Base-by-base conservation (phyloP, 2,888 invertebrate genomes). In the Aricia artaxerxes region DNA sequence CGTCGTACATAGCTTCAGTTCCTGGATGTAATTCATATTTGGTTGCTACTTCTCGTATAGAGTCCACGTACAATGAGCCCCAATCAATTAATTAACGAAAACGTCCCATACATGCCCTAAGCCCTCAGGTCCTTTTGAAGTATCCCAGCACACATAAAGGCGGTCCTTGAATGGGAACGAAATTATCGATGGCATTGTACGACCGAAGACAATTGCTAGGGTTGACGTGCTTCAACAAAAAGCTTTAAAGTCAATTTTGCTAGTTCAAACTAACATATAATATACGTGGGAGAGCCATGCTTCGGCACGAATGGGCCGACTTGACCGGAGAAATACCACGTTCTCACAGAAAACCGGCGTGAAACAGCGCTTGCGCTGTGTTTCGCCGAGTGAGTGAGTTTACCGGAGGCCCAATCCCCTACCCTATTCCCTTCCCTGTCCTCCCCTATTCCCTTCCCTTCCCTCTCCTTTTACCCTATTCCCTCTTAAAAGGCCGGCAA, bases 81-180 rank as follows among this genome's bases (percentile, higher is more conserved):
- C 31, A 35, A 76, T 76, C 76, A 49, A 76, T 76, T 76, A 57
- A 76, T 76, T 76, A 76, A 76, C 53, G 44, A n/a, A 69, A 69
- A 73, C 73, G 53, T 76, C 76, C 35, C 53, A 57, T 35, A 76
- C 76, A 76, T 57, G 49, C 44, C 53, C 75, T 16, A 2, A 53
- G 16, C 76, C 76, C 57, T 76, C 49, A 49, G 57, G 53, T 57
- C 76, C 76, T 53, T 76, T 76, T 76, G 35, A 53, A 57, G 76
- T 76, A 53, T 38, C 76, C 35, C 35, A 57, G 76, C 76, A 57
- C 53, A 76, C 53, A 53, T 57, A 76, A 76, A 53, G 76, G 35
- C 6, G 35, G 35, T 35, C 35, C 76, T 35, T 76, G 76, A 76
- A 76, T 76, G 76, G 76, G 38, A 76, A 31, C 57, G 76, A 53